Conservation (phyloP, 1,140 invertebrate genomes). For the Procambarus clarkii region DNA sequence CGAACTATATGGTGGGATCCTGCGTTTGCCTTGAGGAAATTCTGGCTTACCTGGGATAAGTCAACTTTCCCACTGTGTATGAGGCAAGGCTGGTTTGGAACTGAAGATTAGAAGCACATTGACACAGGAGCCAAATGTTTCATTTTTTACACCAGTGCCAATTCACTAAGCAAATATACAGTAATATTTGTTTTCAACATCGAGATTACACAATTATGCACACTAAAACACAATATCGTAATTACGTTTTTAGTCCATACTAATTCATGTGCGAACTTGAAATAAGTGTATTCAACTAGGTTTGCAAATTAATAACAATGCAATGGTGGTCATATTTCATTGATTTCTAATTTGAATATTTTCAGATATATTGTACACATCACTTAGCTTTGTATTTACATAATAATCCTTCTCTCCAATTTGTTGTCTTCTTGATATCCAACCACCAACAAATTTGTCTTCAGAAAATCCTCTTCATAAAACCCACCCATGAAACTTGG, state of each 20-base stretch:
- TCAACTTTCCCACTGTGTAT: background rate
- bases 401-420: background rate
- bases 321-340: background rate
- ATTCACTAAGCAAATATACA: background rate
- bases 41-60: conserved; percentile 3
- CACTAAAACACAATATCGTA: too few relatives aligned
- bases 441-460: background rate
- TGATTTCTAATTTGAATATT: background rate
- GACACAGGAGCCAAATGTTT: background rate
- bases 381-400: background rate
- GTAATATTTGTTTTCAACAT: too few relatives aligned
- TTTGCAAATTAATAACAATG: too few relatives aligned
- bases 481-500: background rate
- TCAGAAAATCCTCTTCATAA: background rate
- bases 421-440: background rate
- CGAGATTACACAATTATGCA: too few relatives aligned
- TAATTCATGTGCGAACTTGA: too few relatives aligned
- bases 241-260: too few relatives aligned
- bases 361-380: too few relatives aligned
- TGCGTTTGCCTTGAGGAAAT: background rate
- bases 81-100: background rate
- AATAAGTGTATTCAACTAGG: too few relatives aligned
- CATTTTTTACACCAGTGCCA: background rate
- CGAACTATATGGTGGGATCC: conserved; percentile 8
- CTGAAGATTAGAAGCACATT: background rate